A percentile compares a stretch with the other conserved stretches of the same genome.
Evolutionary conservation across 64 coral and sea anemone species (phyloP).

Genomic region (Stichodactyla mertensii): DNA sequence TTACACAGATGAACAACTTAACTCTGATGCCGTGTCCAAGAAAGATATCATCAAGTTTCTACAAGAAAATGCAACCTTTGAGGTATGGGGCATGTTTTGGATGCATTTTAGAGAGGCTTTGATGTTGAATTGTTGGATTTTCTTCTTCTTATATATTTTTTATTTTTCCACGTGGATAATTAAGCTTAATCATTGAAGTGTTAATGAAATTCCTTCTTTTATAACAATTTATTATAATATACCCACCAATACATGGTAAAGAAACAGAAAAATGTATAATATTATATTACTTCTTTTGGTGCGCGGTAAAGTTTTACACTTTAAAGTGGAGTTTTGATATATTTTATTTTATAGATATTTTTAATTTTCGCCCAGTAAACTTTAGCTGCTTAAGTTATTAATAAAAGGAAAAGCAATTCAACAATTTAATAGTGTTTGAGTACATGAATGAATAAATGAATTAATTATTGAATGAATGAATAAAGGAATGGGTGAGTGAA

Average conservation of each 20-base stretch:
- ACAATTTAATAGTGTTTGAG: too few species aligned
- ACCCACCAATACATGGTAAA: not conserved
- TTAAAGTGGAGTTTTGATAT: too few species aligned
- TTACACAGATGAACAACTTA: slow-evolving; percentile 75
- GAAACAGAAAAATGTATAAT: too few species aligned
- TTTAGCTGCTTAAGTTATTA: too few species aligned
- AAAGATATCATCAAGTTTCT: slow-evolving; percentile 95
- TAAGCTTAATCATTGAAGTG: not conserved
- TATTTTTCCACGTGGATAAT: not conserved
- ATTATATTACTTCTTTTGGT: too few species aligned
- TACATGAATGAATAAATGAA: not conserved
- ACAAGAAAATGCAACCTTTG: slow-evolving; percentile 82
- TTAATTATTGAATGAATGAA: not conserved
- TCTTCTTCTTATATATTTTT: not conserved
- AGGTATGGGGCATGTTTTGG: slow-evolving; percentile 26
- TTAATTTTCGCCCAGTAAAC: too few species aligned
- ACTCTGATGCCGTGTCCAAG: slow-evolving; percentile 80
- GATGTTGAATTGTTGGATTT: not conserved
- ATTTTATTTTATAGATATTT: too few species aligned
- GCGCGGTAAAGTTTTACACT: too few species aligned
- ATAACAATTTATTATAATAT: not conserved
- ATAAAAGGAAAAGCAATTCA: too few species aligned
- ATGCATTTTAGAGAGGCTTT: not conserved
- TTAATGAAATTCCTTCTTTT: not conserved
- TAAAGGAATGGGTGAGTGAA: not conserved